Evolutionary conservation across 2,797 vertebrate genomes (phyloP), one percentile per base, ranked within the genome.

Genomic region (Muscicapa comitata): DNA sequence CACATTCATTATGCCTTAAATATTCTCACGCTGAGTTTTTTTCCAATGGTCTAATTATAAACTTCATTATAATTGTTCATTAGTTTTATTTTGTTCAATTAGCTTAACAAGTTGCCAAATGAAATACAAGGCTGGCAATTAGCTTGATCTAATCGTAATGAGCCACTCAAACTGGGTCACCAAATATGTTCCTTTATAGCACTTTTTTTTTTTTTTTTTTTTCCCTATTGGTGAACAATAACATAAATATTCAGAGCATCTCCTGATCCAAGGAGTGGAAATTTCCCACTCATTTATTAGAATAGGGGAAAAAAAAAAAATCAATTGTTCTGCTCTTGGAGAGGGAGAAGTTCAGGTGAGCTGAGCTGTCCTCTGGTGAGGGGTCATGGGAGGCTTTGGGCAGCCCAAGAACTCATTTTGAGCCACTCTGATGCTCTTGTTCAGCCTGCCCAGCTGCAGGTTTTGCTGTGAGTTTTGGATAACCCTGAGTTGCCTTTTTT

Each of bases 11-110:
- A 89, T 61, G 94, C 94, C 86, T 97, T 96, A 96, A 97, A 96
- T 97, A 97, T 98, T 97, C 96, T 96, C 94, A 83, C 38, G 67
- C 59, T 72, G 85, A 94, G 90, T 96, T 97, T 96, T 96, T 95
- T 96, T 97, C 96, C 89, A 95, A 91, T 94, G 83, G 94, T 95
- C 96, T 98, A 97, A 98, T 98, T 98, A 98, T 96, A 97, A 98
- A 97, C 96, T 97, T 96, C 95, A 97, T 98, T 97, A 98, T 97
- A 97, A 98, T 97, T 97, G 94, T 97, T 97, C 97, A 97, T 98
- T 97, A 97, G 97, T 97, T 97, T 97, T 97, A 95, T 97, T 97
- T 98, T 97, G 93, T 97, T 97, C 97, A 97, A 95, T 98, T 97
- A 98, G 96, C 97, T 96, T 95, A 97, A 96, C 97, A 97, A 96